Percentiles rank a stretch among this genome's conserved stretches.
Evolutionary conservation across 2,888 invertebrate species (phyloP).

Genomic region (Listrodromus nycthemerus): DNA sequence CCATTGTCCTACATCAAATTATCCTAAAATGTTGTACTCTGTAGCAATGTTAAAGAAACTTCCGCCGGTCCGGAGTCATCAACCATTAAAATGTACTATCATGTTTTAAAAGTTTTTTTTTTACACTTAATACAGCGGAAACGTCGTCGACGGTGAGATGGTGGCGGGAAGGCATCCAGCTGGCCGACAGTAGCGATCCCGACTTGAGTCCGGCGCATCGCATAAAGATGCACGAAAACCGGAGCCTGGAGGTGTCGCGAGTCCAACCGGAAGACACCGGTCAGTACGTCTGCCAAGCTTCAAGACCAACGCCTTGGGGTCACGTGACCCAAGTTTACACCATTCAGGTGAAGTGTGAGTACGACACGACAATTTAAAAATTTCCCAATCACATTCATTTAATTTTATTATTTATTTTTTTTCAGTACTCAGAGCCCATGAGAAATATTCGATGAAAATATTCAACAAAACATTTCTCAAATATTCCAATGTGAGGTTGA

Average conservation of each 20-base stretch:
- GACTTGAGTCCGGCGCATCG: constrained; percentile 86
- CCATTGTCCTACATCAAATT: too few relatives aligned
- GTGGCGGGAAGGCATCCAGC: constrained; percentile 82
- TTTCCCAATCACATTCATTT: neutral
- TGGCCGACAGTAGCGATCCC: constrained; percentile 88
- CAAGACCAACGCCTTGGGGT: constrained; percentile 88
- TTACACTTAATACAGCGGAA: constrained; percentile 10
- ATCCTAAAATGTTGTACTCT: too few relatives aligned
- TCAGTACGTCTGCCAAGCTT: constrained; percentile 89
- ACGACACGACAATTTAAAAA: constrained; percentile 1
- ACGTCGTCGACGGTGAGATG: constrained; percentile 78
- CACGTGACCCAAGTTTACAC: constrained; percentile 90
- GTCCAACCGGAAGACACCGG: constrained; percentile 88
- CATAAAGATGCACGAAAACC: constrained; percentile 89
- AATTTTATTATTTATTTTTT: neutral
- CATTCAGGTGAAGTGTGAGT: constrained; percentile 92
- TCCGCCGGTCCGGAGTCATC: too few relatives aligned
- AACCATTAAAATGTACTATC: too few relatives aligned
- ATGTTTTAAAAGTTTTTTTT: too few relatives aligned
- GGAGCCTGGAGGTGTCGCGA: constrained; percentile 88
- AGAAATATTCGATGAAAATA: too few relatives aligned
- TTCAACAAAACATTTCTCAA: too few relatives aligned
- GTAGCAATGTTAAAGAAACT: too few relatives aligned
- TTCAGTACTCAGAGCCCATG: neutral
- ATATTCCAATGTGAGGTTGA: too few relatives aligned